These are phyloP conservation scores for Calidris pygmaea DNA, from an alignment of 2,113 vertebrate species.

Conservation along the genomic window DNA sequence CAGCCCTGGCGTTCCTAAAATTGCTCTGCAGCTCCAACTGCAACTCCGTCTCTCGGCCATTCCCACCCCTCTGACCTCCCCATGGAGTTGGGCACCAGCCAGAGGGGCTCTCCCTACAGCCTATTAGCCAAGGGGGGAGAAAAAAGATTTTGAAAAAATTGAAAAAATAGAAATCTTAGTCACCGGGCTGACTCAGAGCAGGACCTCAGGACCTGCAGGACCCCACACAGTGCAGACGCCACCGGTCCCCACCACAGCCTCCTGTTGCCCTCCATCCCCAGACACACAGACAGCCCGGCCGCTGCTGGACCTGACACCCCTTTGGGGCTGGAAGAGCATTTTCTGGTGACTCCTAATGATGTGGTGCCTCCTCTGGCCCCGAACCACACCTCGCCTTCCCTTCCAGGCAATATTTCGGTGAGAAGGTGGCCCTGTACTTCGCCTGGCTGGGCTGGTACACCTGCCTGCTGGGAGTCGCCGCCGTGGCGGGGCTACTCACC, in stretches of 20 bases:
- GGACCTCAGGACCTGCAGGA: not conserved
- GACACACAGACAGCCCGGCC: too few relatives aligned
- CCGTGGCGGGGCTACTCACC: slow-evolving; percentile 71
- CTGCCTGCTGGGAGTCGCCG: slow-evolving; percentile 79
- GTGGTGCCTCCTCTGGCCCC: not conserved
- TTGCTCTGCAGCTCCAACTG: not conserved
- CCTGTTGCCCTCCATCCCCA: too few relatives aligned
- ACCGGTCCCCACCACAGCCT: not conserved
- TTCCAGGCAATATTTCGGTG: slow-evolving; percentile 88
- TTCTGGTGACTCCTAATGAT: not conserved
- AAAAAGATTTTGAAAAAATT: too few relatives aligned
- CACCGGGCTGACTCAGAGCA: not conserved
- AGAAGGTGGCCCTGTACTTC: slow-evolving; percentile 92
- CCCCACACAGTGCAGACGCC: rapidly evolving
- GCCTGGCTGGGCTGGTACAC: slow-evolving; percentile 95
- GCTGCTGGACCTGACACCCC: not conserved
- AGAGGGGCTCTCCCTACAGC: too few relatives aligned
- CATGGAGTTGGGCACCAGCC: rapidly evolving
- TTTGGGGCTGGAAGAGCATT: not conserved
- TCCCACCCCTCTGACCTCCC: not conserved
- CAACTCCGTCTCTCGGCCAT: not conserved
- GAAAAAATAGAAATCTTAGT: not conserved
- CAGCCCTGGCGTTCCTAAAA: not conserved
- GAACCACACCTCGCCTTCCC: not conserved
- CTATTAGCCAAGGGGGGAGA: rapidly evolving